Evolutionary conservation across 2,113 vertebrate species (phyloP), one percentile per base, ranked within the genome.

Genomic region (Lampris incognitus): DNA sequence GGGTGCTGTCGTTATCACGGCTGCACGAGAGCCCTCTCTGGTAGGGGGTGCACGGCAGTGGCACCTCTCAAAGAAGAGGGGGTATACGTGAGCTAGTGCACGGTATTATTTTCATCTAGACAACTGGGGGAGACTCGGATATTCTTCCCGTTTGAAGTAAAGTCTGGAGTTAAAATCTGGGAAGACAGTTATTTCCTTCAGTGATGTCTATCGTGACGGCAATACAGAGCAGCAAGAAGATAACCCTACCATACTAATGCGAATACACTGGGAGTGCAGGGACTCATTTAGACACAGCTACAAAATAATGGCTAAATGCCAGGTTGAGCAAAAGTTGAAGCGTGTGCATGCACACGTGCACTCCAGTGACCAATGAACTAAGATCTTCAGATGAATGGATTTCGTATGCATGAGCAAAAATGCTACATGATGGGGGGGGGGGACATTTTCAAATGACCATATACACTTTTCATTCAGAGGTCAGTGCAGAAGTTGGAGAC

Each of bases 401-500:
- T 64, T 50, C 5, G 9, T 69, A 69, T 75, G 41, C 42, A 63
- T 48, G 11, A 46, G 36, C 61, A 63, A 48, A 39, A 40, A 36
- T 76, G 56, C 61, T 68, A 63, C 68, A 63, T 73, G 72, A 74
- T 13, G 69, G 49, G 10, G 67, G 72, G 73, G 10, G 69, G 49
- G 10, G 67, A 74, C 57, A 69, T 74, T 44, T 62, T 83, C 66
- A 76, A 77, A 71, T 77, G 65, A 80, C 44, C 66, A 54, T 52
- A 82, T 59, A 73, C 64, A 66, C 67, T 57, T 67, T 58, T 57
- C 57, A 11, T 70, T 82, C 11, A 42, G 68, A 3, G 68, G 79
- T 70, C 51, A 68, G 13, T 42, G 36, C 4, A 9, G 64, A 66
- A n/a, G 40, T 68, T n/a, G 55, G 51, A 9, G 51, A 5, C 36